A percentile compares a stretch with the other conserved stretches of the same genome.
These are phyloP conservation scores for Andrena chrysosceles DNA, from an alignment of 2,888 invertebrate genomes.

Conservation along the genomic window DNA sequence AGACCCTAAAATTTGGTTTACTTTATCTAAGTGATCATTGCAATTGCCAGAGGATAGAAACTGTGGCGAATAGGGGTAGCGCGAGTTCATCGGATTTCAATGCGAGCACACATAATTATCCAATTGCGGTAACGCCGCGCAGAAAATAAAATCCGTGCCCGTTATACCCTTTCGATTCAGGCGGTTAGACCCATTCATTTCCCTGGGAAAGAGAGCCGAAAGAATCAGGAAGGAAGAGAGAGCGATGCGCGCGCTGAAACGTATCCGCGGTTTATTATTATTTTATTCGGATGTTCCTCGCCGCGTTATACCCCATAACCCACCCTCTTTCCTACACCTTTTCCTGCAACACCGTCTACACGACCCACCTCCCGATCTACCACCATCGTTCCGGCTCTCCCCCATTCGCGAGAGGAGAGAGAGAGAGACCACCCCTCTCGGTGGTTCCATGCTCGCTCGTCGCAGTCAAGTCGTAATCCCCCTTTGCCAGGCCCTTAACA, in stretches of 20 bases:
- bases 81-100: background rate
- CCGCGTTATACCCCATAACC: slow-evolving; percentile 75
- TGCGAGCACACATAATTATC: background rate
- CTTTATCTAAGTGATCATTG: no score
- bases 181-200: slow-evolving; percentile 17
- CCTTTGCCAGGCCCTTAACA: slow-evolving; percentile 64
- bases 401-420: slow-evolving; percentile 38
- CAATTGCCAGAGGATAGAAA: no score
- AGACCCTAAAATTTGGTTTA: no score
- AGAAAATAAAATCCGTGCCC: background rate
- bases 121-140: background rate
- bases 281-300: slow-evolving; percentile 82
- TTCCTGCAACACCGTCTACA: slow-evolving; percentile 53
- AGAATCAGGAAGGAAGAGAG: slow-evolving; percentile 39
- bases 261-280: slow-evolving; percentile 81
- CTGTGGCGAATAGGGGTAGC: no score
- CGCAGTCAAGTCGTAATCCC: slow-evolving; percentile 60
- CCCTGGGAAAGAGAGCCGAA: slow-evolving; percentile 15
- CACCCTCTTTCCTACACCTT: slow-evolving; percentile 62
- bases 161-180: background rate
- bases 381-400: slow-evolving; percentile 44
- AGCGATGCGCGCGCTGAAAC: slow-evolving; percentile 53
- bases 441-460: slow-evolving; percentile 41
- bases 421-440: slow-evolving; percentile 33
- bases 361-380: slow-evolving; percentile 26